Evolutionary conservation across 2,888 invertebrate species (phyloP).

Genomic region (Argyresthia goedartella): DNA sequence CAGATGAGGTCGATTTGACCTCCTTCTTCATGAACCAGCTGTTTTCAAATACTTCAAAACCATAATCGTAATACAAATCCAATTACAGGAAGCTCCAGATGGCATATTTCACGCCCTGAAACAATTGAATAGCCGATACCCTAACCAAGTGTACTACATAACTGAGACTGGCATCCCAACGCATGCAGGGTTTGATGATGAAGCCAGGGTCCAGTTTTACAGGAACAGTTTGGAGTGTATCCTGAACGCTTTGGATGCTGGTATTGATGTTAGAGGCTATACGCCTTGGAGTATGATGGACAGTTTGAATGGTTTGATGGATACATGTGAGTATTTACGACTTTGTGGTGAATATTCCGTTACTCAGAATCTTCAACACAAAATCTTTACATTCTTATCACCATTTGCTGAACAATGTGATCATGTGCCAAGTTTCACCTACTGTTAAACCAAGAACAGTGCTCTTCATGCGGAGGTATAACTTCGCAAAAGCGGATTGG

Average conservation of each 20-base stretch:
- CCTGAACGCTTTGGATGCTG: constrained; percentile 49
- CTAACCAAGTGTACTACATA: constrained; percentile 64
- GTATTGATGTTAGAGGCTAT: constrained; percentile 62
- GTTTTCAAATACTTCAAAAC: neutral
- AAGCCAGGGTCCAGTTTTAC: constrained; percentile 50
- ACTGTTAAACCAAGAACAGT: no score
- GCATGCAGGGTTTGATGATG: constrained; percentile 56
- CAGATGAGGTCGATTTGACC: no score
- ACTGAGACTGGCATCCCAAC: constrained; percentile 74
- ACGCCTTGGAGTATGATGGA: constrained; percentile 75
- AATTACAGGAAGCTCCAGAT: constrained; percentile 64
- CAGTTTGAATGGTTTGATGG: constrained; percentile 74
- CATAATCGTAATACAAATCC: neutral
- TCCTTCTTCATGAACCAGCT: neutral
- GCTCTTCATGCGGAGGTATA: no score
- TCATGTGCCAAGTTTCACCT: no score
- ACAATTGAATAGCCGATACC: constrained; percentile 56
- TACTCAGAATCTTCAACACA: no score
- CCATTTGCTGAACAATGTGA: no score
- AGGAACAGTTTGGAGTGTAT: constrained; percentile 48
- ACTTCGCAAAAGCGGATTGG: no score
- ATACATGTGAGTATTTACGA: constrained; percentile 47
- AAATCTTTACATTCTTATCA: no score
- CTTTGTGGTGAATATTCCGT: neutral
- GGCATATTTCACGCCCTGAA: constrained; percentile 68